phyloP scores from a whole-genome alignment of 2,113 vertebrate genomes.

The Chascanopsetta lugubris region DNA sequence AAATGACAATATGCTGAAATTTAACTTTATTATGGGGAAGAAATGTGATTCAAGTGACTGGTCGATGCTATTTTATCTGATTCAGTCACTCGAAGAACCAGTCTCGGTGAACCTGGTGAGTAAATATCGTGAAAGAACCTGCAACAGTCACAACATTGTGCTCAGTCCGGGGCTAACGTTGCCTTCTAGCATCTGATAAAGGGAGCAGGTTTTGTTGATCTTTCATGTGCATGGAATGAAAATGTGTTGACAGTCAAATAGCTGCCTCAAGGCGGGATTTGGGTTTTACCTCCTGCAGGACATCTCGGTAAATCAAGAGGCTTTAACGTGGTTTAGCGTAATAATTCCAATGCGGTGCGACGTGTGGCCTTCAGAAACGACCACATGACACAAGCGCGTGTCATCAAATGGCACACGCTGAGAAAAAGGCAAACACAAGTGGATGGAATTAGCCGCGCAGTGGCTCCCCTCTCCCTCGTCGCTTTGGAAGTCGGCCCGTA shows the following conservation, averaged over 20 bases:
- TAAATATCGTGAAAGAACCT: too few species aligned
- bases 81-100: too few species aligned
- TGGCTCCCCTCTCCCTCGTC: background rate
- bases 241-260: background rate
- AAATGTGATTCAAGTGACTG: too few species aligned
- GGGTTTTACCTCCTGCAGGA: background rate
- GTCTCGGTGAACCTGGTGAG: too few species aligned
- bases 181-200: too few species aligned
- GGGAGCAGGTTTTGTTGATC: too few species aligned
- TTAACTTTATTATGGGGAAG: too few species aligned
- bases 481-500: conserved; percentile 19
- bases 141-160: too few species aligned
- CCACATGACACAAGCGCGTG: background rate
- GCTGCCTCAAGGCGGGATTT: background rate
- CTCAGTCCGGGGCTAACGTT: too few species aligned
- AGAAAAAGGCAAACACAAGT: background rate
- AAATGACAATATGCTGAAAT: too few species aligned
- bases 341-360: conserved; percentile 6
- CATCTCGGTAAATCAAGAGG: conserved; percentile 2
- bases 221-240: background rate
- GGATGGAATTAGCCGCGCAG: background rate
- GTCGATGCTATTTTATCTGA: too few species aligned
- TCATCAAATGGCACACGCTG: background rate
- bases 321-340: conserved; percentile 21
- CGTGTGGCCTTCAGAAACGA: conserved; percentile 2